These are phyloP conservation scores for Rhinichthys klamathensis DNA, from an alignment of 2,113 vertebrate genomes.

Conservation along the genomic window DNA sequence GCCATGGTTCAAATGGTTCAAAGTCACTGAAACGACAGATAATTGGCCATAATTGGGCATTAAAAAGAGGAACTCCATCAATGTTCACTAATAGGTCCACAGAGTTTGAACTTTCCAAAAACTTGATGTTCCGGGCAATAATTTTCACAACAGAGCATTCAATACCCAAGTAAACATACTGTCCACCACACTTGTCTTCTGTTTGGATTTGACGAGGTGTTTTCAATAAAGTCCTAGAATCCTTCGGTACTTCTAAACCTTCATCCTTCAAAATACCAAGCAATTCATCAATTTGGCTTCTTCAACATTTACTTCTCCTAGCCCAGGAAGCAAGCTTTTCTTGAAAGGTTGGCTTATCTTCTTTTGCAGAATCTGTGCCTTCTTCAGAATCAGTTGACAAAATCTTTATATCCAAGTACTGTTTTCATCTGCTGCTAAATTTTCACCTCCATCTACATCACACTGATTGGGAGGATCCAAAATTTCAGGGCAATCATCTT, in stretches of 20 bases:
- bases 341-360: neutral
- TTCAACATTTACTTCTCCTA: conserved; percentile 33
- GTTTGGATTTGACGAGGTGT: neutral
- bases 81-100: neutral
- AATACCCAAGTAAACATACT: neutral
- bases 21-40: neutral
- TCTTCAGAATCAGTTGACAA: neutral
- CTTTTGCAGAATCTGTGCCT: neutral
- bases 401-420: too few species aligned
- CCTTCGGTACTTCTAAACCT: neutral
- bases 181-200: neutral
- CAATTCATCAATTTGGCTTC: conserved; percentile 33
- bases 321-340: conserved; percentile 33
- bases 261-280: conserved; percentile 28
- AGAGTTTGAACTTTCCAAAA: neutral
- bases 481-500: conserved; percentile 20
- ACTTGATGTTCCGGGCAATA: neutral
- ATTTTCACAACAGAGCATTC: neutral
- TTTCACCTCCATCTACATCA: neutral
- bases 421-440: too few species aligned
- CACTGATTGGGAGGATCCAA: neutral
- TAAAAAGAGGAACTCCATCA: neutral
- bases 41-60: neutral
- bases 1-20: neutral
- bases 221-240: neutral